Conservation (phyloP, 2,888 invertebrate genomes). For the Flexamia atlantica region DNA sequence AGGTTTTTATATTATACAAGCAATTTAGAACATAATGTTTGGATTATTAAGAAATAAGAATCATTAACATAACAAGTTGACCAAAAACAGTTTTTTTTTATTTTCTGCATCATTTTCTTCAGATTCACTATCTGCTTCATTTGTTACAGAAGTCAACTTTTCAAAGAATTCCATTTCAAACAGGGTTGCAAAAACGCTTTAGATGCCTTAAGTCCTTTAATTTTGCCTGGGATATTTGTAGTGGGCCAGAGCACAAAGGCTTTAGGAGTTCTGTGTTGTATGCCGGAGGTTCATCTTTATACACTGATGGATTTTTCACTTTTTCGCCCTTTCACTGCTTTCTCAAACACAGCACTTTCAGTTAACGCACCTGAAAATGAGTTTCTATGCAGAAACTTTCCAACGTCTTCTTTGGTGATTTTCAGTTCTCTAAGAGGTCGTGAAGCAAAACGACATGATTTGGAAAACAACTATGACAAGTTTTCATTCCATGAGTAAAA, state of each 20-base stretch:
- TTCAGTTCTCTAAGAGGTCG: constrained; percentile 50
- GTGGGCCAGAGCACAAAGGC: constrained; percentile 6
- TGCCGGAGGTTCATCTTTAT: not conserved
- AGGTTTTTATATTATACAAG: too few relatives aligned
- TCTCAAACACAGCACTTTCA: constrained; percentile 50
- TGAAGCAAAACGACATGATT: constrained; percentile 44
- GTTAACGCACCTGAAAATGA: constrained; percentile 60
- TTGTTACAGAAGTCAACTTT: too few relatives aligned
- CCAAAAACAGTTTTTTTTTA: too few relatives aligned
- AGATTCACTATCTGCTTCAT: too few relatives aligned
- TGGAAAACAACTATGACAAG: constrained; percentile 53
- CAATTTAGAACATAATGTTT: too few relatives aligned
- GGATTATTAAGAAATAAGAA: too few relatives aligned
- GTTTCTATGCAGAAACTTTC: constrained; percentile 53
- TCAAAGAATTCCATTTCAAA: too few relatives aligned
- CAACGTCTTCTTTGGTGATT: constrained; percentile 47
- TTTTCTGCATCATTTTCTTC: too few relatives aligned
- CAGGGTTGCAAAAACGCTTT: constrained; percentile 49
- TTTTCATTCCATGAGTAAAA: constrained; percentile 59
- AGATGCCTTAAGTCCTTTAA: constrained; percentile 49
- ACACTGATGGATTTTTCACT: not conserved
- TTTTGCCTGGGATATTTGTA: constrained; percentile 42
- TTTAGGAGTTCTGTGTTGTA: constrained; percentile 57
- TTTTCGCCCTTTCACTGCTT: constrained; percentile 22
- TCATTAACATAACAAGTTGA: too few relatives aligned